These are phyloP conservation scores for Bimastos eiseni DNA, from an alignment of 2,888 invertebrate species.

Conservation along the genomic window DNA sequence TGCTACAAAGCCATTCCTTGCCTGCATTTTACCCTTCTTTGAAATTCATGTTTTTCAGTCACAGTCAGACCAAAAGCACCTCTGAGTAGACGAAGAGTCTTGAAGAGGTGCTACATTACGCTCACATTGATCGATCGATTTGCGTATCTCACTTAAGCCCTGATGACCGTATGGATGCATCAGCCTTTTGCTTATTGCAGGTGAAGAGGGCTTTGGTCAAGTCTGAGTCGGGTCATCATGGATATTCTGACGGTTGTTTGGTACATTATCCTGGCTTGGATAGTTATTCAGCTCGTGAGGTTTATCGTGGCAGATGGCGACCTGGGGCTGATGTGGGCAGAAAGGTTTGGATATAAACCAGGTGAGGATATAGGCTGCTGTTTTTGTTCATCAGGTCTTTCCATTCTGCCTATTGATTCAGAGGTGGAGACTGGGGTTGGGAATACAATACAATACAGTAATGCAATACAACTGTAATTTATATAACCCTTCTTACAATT, in stretches of 20 bases:
- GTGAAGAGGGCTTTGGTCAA: background rate
- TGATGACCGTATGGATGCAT: background rate
- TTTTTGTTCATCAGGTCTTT: background rate
- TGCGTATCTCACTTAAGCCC: background rate
- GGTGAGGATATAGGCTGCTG: slow-evolving; percentile 42
- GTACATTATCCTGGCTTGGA: slow-evolving; percentile 22
- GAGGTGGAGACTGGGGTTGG: no score
- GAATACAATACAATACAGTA: no score
- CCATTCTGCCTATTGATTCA: background rate
- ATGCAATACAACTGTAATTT: no score
- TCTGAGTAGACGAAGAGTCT: no score
- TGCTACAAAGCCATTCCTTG: no score
- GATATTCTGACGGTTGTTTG: background rate
- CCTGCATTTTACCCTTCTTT: no score
- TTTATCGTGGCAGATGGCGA: slow-evolving; percentile 51
- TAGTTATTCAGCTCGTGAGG: slow-evolving; percentile 36
- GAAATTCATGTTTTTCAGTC: no score
- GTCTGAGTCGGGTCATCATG: background rate
- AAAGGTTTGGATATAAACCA: slow-evolving; percentile 50
- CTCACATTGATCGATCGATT: no score
- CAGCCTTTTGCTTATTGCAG: background rate
- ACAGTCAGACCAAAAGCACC: no score
- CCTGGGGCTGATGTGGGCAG: slow-evolving; percentile 49
- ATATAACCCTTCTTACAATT: no score
- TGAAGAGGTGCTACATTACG: no score